These are phyloP conservation scores for Ginglymostoma cirratum DNA, from an alignment of 2,113 vertebrate species.

Conservation along the genomic window DNA sequence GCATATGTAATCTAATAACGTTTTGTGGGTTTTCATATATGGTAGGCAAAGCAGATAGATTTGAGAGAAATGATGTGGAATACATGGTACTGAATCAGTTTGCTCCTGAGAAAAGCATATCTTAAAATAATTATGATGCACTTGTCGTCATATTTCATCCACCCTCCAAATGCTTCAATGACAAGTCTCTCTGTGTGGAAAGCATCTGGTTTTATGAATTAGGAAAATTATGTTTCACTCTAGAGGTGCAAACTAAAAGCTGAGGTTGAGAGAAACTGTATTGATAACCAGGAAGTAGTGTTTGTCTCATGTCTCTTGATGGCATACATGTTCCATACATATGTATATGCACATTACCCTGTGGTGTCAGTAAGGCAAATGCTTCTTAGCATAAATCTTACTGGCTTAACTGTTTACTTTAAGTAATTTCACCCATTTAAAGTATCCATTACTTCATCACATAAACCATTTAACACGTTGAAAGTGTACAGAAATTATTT, in stretches of 20 bases:
- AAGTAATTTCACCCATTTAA: not conserved
- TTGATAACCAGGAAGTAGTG: not conserved
- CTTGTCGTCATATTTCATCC: not conserved
- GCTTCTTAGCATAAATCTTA: not conserved
- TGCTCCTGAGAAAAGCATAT: not conserved
- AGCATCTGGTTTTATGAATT: not conserved
- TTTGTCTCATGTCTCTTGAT: not conserved
- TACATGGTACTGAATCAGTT: not conserved
- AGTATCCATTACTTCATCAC: not conserved
- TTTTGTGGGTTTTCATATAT: not conserved
- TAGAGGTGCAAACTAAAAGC: not conserved
- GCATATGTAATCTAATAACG: not conserved
- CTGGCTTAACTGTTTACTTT: not conserved
- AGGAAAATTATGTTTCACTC: not conserved
- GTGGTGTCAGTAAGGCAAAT: not conserved
- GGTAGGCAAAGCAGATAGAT: not conserved
- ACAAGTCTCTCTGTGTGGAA: not conserved
- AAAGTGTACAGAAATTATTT: not conserved
- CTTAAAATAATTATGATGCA: not conserved
- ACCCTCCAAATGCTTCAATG: not conserved
- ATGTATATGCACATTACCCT: not conserved
- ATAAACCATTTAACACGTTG: not conserved
- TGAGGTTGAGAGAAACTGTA: not conserved
- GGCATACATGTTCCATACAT: not conserved
- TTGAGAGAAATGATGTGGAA: not conserved